Conservation (phyloP, 2,113 vertebrate genomes). For the Grantiella picta region DNA sequence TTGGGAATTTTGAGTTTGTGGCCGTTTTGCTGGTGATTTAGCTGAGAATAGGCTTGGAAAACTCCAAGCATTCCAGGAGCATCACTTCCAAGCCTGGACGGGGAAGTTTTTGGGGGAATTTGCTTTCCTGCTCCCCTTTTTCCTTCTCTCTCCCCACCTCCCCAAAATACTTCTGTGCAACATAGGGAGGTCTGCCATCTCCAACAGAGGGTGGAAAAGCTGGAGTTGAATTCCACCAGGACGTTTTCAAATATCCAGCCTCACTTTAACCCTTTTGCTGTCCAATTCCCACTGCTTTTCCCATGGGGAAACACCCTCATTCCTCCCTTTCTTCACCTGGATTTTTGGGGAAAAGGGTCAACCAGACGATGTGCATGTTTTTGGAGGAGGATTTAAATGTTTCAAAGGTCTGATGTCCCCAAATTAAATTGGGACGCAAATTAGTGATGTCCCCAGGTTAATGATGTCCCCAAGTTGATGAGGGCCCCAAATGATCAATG, state of each 20-base stretch:
- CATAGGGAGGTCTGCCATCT: not conserved
- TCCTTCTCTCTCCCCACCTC: not conserved
- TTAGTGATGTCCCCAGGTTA: not conserved
- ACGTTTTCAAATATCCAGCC: not conserved
- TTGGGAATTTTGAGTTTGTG: not conserved
- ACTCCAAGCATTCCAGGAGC: not conserved
- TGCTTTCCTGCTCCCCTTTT: rapidly evolving
- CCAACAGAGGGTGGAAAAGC: not conserved
- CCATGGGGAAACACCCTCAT: rapidly evolving
- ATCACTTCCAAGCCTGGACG: not conserved
- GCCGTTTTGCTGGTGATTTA: rapidly evolving
- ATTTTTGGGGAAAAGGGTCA: not conserved
- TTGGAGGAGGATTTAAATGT: not conserved
- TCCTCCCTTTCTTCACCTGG: not conserved
- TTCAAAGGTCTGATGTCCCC: rapidly evolving
- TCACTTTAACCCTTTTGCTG: not conserved
- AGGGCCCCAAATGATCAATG: not conserved
- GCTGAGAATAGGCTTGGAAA: not conserved
- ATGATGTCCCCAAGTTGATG: not conserved
- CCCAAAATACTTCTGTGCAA: rapidly evolving
- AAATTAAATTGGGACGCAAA: not conserved
- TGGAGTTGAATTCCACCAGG: not conserved
- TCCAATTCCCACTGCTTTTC: not conserved
- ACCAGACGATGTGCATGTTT: rapidly evolving
- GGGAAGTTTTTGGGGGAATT: not conserved